Conservation (phyloP, 2,113 vertebrate genomes). For the Chlorocebus sabaeus region DNA sequence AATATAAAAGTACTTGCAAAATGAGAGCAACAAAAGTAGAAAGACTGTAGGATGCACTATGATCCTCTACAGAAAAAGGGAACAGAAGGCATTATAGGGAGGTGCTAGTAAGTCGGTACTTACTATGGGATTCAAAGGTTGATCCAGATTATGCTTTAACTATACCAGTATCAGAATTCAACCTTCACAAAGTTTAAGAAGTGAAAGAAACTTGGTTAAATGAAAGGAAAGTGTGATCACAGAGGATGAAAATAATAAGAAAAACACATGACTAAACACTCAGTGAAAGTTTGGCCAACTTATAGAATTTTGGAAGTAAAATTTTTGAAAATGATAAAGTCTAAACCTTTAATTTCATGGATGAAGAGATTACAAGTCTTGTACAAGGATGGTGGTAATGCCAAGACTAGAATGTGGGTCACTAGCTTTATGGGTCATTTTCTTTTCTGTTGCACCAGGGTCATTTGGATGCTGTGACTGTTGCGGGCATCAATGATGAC, state of each 20-base stretch:
- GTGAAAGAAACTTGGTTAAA: not conserved
- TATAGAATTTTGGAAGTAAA: not conserved
- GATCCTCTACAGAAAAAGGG: not conserved
- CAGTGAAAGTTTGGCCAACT: not conserved
- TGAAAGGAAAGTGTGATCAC: not conserved
- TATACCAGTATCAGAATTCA: not conserved
- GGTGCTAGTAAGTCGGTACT: not conserved
- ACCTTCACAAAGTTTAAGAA: not conserved
- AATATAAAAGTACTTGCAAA: not conserved
- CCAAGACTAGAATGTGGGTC: not conserved
- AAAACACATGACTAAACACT: not conserved
- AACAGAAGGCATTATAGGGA: too few relatives aligned
- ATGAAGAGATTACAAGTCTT: not conserved
- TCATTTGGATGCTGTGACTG: not conserved
- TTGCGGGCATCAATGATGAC: not conserved
- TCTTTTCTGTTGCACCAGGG: not conserved
- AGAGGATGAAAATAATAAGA: not conserved
- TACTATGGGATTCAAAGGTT: not conserved
- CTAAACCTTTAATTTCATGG: not conserved
- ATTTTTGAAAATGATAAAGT: not conserved
- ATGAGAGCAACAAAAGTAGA: not conserved
- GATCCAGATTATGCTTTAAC: not conserved
- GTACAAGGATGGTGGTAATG: not conserved
- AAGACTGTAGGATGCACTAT: not conserved
- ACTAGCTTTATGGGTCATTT: not conserved